phyloP scores from a whole-genome alignment of 2,113 vertebrate species.

The Hippolais icterina region DNA sequence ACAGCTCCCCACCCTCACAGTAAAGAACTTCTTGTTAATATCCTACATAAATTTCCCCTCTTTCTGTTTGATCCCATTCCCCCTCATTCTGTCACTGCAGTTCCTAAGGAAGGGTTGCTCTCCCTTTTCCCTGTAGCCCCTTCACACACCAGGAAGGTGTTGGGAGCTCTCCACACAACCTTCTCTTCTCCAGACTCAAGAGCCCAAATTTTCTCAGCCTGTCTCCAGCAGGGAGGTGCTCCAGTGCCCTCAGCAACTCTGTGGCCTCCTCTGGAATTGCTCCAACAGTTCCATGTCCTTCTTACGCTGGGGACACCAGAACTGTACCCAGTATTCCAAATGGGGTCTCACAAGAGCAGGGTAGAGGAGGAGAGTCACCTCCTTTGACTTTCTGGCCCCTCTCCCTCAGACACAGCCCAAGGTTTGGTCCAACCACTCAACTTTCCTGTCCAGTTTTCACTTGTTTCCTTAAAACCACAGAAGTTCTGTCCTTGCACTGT shows the following conservation, averaged over 20 bases:
- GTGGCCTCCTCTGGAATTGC: background rate
- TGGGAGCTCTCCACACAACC: background rate
- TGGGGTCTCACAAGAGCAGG: background rate
- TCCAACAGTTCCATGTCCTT: background rate
- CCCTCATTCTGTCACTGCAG: background rate
- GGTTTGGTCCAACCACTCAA: background rate
- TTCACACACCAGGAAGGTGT: background rate
- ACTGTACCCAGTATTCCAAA: background rate
- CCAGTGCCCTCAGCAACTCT: background rate
- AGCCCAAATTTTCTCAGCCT: background rate
- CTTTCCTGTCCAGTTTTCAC: background rate
- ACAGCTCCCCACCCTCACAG: fast-evolving
- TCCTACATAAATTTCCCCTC: background rate
- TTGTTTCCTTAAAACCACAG: background rate
- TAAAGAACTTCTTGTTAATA: background rate
- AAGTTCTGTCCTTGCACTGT: background rate
- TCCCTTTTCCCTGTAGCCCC: fast-evolving
- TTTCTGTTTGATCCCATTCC: background rate
- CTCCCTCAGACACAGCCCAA: background rate
- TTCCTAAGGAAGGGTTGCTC: fast-evolving
- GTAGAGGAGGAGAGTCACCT: background rate
- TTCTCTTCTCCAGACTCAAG: background rate
- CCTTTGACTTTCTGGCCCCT: background rate
- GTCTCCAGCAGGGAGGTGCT: background rate
- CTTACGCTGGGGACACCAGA: background rate